A percentile compares a stretch with the other conserved stretches of the same genome.
Conservation (phyloP, 2,113 vertebrate genomes). For the Platichthys flesus region DNA sequence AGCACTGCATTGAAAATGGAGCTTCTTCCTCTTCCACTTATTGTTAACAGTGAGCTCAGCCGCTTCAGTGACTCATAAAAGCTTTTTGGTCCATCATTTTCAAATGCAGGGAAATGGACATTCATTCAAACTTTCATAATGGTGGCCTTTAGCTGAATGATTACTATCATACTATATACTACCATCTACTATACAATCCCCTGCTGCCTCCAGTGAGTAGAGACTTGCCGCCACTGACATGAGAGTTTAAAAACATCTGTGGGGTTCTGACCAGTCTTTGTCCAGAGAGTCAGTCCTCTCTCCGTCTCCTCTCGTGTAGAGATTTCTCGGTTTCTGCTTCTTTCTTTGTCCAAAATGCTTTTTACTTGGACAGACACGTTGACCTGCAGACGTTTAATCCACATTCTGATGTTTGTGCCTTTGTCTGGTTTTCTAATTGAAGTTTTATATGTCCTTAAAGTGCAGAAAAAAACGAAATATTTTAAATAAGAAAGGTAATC, state of each 20-base stretch:
- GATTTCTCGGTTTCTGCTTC: constrained; percentile 24
- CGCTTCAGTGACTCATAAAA: too few relatives aligned
- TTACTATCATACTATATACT: neutral
- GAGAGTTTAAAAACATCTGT: constrained; percentile 17
- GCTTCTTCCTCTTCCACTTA: too few relatives aligned
- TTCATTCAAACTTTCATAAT: too few relatives aligned
- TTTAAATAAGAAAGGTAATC: neutral
- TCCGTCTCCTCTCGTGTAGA: too few relatives aligned
- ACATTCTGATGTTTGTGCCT: constrained; percentile 25
- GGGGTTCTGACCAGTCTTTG: constrained; percentile 46
- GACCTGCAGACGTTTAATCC: constrained; percentile 33
- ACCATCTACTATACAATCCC: constrained; percentile 52
- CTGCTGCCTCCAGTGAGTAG: constrained; percentile 17
- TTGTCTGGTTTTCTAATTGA: neutral
- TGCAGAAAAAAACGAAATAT: too few relatives aligned
- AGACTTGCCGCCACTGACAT: constrained; percentile 16
- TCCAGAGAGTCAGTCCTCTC: too few relatives aligned
- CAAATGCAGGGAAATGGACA: neutral
- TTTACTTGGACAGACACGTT: constrained; percentile 40
- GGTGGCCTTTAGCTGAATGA: constrained; percentile 1
- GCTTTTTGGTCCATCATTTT: too few relatives aligned
- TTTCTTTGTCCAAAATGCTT: constrained; percentile 19
- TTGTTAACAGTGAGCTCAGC: too few relatives aligned
- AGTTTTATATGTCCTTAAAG: neutral
- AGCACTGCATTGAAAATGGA: too few relatives aligned